Conservation (phyloP, 2,797 vertebrate species). For the Acridotheres tristis region DNA sequence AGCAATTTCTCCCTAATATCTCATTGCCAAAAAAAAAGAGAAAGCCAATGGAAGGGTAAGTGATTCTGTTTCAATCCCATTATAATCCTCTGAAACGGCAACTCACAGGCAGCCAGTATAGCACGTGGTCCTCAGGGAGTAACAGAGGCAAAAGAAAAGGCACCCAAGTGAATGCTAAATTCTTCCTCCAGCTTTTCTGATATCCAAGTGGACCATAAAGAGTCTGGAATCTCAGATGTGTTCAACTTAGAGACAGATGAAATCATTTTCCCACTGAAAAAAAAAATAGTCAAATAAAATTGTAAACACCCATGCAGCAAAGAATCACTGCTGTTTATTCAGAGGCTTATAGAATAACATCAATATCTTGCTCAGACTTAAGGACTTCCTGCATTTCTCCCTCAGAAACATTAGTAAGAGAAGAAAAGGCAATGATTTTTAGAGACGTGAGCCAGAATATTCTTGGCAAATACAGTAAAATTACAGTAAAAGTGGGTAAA, state of each 20-base stretch:
- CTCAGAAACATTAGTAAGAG: not conserved
- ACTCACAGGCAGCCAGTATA: not conserved
- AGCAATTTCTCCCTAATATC: not conserved
- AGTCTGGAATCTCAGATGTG: not conserved
- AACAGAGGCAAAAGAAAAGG: not conserved
- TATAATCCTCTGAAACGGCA: not conserved
- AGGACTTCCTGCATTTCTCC: not conserved
- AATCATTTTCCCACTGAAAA: not conserved
- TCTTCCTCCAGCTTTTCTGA: not conserved
- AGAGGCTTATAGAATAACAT: not conserved
- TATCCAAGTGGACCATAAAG: not conserved
- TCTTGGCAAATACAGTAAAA: constrained; percentile 19
- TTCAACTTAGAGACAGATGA: not conserved
- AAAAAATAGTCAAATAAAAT: not conserved
- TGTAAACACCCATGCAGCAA: not conserved
- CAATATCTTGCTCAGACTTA: not conserved
- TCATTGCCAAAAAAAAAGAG: not conserved
- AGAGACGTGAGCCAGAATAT: not conserved
- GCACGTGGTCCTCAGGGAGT: not conserved
- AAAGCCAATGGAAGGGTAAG: not conserved
- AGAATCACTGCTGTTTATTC: not conserved
- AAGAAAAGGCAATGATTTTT: constrained; percentile 4
- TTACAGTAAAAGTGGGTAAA: not conserved
- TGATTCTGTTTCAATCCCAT: not conserved
- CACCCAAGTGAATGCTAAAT: not conserved